phyloP scores from a whole-genome alignment of 1,140 invertebrate species.

The Helicoverpa zea region DNA sequence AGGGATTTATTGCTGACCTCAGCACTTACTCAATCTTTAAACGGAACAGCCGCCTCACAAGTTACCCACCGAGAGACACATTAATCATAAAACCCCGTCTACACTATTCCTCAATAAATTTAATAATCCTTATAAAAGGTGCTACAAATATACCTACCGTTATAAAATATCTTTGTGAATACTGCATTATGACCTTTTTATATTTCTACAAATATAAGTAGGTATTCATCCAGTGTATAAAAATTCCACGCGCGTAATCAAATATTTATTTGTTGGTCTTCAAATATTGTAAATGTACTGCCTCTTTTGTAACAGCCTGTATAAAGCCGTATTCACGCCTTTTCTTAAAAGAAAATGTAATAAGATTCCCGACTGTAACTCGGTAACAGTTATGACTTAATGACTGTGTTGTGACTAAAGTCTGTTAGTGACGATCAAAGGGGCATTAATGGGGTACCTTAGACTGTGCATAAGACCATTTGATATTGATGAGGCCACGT shows the following conservation, averaged over 20 bases:
- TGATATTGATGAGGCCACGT: background rate
- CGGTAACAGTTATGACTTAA: slow-evolving; percentile 41
- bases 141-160: too few relatives aligned
- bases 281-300: background rate
- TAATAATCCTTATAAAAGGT: background rate
- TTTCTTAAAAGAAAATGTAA: background rate
- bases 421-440: slow-evolving; percentile 22
- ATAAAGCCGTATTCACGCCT: background rate
- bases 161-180: too few relatives aligned
- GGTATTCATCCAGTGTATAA: too few relatives aligned
- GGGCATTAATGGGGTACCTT: slow-evolving; percentile 15
- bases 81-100: slow-evolving; percentile 10
- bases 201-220: too few relatives aligned
- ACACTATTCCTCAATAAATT: background rate
- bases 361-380: background rate
- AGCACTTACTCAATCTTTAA: slow-evolving; percentile 3
- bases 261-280: too few relatives aligned
- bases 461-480: background rate
- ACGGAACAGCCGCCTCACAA: slow-evolving; percentile 3
- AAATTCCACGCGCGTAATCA: too few relatives aligned
- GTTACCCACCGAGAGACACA: background rate
- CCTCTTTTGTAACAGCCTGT: background rate
- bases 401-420: slow-evolving; percentile 44
- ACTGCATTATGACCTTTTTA: too few relatives aligned
- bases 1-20: slow-evolving; percentile 23